phyloP scores from a whole-genome alignment of 2,888 invertebrate species.

The Thera britannica region DNA sequence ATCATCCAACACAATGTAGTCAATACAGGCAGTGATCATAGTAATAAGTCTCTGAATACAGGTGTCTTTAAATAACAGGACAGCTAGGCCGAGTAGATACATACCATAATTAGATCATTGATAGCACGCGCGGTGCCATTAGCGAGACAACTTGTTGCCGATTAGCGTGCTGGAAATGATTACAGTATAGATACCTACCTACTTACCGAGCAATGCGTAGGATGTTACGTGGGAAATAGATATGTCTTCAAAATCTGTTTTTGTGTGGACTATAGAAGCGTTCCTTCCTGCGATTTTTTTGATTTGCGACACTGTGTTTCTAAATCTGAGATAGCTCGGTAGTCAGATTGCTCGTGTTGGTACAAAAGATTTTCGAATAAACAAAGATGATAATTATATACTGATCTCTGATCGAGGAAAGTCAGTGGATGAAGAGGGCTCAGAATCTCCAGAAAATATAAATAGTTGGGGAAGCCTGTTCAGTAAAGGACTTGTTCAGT shows the following conservation, averaged over 20 bases:
- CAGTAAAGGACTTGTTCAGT: too few relatives aligned
- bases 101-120: constrained; percentile 24
- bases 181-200: neutral
- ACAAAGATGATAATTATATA: too few relatives aligned
- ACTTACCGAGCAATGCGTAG: neutral
- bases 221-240: neutral
- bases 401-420: too few relatives aligned
- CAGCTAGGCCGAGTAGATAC: neutral
- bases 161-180: constrained; percentile 17
- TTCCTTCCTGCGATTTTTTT: too few relatives aligned
- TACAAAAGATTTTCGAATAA: neutral
- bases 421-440: too few relatives aligned
- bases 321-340: neutral
- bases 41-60: constrained; percentile 6
- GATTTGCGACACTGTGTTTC: too few relatives aligned
- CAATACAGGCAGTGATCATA: neutral
- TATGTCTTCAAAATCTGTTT: neutral
- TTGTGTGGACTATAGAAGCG: neutral
- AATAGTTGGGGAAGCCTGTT: too few relatives aligned
- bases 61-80: constrained; percentile 20
- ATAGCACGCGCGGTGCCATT: constrained; percentile 21
- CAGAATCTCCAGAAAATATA: too few relatives aligned
- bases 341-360: neutral
- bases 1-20: constrained; percentile 14
- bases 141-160: constrained; percentile 14